Conservation (phyloP, 2,797 vertebrate species). For the Anolis apletophallus region DNA sequence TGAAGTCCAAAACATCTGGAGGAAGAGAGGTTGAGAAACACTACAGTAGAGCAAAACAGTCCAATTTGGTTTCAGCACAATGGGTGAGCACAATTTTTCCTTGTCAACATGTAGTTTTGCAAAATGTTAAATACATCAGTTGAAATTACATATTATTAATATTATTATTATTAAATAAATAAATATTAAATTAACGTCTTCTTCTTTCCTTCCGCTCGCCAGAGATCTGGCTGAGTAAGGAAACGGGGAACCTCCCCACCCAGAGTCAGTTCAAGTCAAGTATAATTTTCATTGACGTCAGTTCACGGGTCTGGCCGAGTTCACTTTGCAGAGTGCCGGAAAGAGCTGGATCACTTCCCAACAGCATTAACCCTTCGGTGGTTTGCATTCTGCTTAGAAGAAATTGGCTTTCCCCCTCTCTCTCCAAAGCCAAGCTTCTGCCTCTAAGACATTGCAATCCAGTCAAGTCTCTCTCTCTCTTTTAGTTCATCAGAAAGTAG, state of each 20-base stretch:
- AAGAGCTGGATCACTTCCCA: not conserved
- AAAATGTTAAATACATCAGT: slow-evolving; percentile 31
- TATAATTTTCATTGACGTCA: not conserved
- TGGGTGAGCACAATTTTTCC: too few relatives aligned
- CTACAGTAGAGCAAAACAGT: not conserved
- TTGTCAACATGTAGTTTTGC: not conserved
- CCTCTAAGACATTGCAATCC: not conserved
- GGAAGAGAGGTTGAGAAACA: too few relatives aligned
- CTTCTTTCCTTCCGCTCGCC: not conserved
- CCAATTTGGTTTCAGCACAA: not conserved
- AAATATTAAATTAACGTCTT: slow-evolving; percentile 36
- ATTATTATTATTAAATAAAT: slow-evolving; percentile 15
- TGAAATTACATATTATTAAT: slow-evolving; percentile 28
- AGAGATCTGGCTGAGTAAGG: not conserved
- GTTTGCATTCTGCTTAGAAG: not conserved
- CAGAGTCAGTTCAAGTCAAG: not conserved
- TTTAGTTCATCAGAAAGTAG: slow-evolving; percentile 12
- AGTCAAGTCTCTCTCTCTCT: not conserved
- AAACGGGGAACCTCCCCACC: not conserved
- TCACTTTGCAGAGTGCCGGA: not conserved
- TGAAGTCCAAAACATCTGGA: too few relatives aligned
- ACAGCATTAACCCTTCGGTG: not conserved
- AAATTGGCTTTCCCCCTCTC: not conserved
- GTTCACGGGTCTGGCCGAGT: not conserved
- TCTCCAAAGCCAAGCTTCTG: not conserved